Evolutionary conservation across 2,888 invertebrate species (phyloP), one percentile per base, ranked within the genome.

Genomic region (Margaritifera margaritifera): DNA sequence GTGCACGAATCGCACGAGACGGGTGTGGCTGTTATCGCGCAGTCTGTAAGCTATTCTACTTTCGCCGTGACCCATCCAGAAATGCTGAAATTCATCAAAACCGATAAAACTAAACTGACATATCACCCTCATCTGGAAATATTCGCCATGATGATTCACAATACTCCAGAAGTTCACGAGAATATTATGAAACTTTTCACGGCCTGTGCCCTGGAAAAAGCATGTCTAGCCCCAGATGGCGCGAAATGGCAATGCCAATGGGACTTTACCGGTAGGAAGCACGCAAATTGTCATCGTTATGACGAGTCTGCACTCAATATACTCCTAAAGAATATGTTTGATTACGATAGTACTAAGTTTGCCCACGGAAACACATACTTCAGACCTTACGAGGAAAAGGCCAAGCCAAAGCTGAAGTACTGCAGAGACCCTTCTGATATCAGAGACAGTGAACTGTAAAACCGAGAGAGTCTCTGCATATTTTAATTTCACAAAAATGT

Each of bases 271-370:
- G 76, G 77, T 11, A 72, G 74, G n/a, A 69, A 68, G 22, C 81
- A 81, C 64, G 86, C 84, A 11, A 71, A 77, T 31, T 90, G 90
- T 66, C 90, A 90, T 74, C 69, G 87, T 18, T 89, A 80, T 63
- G 88, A 89, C 64, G 89, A 90, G 78, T 88, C 90, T 0, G 89
- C 88, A 8, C 76, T 90, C 20, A 90, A 90, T 71, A 81, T 90
- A 8, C 77, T 90, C 22, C 64, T 89, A 31, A 87, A 88, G 69
- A 89, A 89, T 51, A 79, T 79, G 78, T 86, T 86, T 69, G 60
- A 83, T 62, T 89, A 83, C 74, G 84, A 89, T 56, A 72, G 77
- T 24, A 72, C 69, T 2, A 76, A 75, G 31, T 89, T 80, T 57
- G 67, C 74, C 15, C 59, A 68, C 51, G 77, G 79, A 52, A 64